Percentiles rank a stretch among this genome's conserved stretches.
phyloP scores from a whole-genome alignment of 2,113 vertebrate species.

The Thinocorus orbignyianus region DNA sequence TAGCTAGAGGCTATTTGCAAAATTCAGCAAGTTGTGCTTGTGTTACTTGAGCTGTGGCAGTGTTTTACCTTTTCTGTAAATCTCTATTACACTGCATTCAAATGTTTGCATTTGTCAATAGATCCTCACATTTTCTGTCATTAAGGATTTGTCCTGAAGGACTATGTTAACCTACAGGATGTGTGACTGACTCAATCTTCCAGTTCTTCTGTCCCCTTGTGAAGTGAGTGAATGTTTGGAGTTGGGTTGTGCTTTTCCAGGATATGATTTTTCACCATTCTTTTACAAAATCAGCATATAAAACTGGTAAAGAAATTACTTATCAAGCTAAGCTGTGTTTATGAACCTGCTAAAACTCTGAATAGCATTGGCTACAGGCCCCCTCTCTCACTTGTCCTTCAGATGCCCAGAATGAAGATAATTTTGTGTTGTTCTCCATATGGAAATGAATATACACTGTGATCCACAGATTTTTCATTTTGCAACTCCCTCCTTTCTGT shows the following conservation, averaged over 20 bases:
- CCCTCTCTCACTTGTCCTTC: not conserved
- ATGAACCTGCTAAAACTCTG: not conserved
- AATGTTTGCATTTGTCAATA: not conserved
- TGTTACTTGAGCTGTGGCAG: not conserved
- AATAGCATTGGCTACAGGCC: not conserved
- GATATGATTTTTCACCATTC: not conserved
- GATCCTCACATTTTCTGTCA: not conserved
- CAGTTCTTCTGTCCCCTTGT: fast-evolving
- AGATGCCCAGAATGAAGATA: not conserved
- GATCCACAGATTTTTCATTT: not conserved
- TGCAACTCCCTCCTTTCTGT: not conserved
- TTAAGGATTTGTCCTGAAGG: not conserved
- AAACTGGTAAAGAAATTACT: not conserved
- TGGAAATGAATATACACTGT: fast-evolving
- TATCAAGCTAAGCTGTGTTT: not conserved
- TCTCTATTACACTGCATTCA: not conserved
- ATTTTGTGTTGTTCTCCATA: not conserved
- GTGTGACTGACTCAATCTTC: not conserved
- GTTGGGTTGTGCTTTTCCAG: not conserved
- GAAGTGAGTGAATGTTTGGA: not conserved
- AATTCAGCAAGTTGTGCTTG: not conserved
- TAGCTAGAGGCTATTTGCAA: not conserved
- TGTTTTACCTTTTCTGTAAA: not conserved
- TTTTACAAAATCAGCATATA: not conserved
- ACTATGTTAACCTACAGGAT: not conserved